A percentile compares a stretch with the other conserved stretches of the same genome.
Evolutionary conservation across 2,113 vertebrate genomes (phyloP).

Genomic region (Marmota flaviventris): DNA sequence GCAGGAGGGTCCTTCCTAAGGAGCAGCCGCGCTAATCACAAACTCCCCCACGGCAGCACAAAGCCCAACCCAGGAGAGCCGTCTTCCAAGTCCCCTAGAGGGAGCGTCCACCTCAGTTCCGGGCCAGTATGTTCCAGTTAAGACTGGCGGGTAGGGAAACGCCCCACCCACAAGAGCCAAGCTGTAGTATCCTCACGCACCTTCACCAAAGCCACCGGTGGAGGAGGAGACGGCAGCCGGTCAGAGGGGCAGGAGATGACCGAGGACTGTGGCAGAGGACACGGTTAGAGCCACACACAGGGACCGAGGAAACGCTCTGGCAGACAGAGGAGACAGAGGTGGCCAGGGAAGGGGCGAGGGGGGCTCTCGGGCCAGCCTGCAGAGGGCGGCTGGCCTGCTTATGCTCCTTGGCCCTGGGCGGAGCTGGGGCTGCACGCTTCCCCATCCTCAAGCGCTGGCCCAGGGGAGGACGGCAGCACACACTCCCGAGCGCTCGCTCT

Average conservation of each 20-base stretch:
- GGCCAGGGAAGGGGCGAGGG: fast-evolving
- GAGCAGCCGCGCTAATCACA: fast-evolving
- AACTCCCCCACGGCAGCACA: fast-evolving
- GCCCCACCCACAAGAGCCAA: background rate
- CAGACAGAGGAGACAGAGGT: background rate
- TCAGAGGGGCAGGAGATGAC: background rate
- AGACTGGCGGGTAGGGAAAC: fast-evolving
- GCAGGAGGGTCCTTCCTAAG: background rate
- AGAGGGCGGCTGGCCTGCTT: background rate
- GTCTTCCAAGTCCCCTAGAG: fast-evolving
- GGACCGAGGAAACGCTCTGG: fast-evolving
- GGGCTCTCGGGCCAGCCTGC: no score
- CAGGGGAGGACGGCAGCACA: background rate
- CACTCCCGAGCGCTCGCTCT: background rate
- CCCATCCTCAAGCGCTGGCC: background rate
- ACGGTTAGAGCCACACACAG: background rate
- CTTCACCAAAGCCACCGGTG: background rate
- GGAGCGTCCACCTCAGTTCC: fast-evolving
- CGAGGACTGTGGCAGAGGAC: fast-evolving
- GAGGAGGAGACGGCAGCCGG: background rate
- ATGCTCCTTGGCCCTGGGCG: no score
- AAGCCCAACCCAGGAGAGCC: background rate
- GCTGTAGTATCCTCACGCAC: fast-evolving
- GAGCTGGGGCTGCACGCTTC: background rate
- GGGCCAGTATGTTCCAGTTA: fast-evolving